Conservation (phyloP, 2,888 invertebrate species). For the Microplitis manilae region DNA sequence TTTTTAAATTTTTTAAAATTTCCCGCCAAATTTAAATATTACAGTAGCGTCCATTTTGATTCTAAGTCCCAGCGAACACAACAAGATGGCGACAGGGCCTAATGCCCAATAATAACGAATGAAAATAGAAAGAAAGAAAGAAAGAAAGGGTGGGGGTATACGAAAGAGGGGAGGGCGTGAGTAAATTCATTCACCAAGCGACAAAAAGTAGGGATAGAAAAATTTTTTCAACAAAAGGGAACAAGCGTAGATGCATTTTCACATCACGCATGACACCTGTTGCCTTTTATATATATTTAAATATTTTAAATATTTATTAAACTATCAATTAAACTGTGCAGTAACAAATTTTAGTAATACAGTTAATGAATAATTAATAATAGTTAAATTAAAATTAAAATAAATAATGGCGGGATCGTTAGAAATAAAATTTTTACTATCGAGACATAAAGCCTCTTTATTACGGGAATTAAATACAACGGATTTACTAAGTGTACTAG, state of each 20-base stretch:
- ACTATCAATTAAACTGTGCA: no score
- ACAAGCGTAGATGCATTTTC: constrained; percentile 43
- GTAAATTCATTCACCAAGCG: constrained; percentile 28
- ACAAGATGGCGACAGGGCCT: no score
- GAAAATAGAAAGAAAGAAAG: no score
- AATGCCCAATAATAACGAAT: no score
- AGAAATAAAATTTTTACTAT: constrained; percentile 76
- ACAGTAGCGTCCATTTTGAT: no score
- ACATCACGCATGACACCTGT: constrained; percentile 59
- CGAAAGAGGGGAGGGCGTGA: not conserved
- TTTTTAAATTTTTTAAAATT: no score
- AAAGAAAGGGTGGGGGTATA: no score
- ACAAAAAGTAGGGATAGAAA: not conserved
- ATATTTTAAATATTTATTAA: no score
- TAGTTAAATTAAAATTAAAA: not conserved
- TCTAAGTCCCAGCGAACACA: no score
- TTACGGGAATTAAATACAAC: constrained; percentile 78
- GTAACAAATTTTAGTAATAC: no score
- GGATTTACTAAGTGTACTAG: constrained; percentile 77
- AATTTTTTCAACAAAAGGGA: not conserved
- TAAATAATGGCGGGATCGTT: constrained; percentile 73
- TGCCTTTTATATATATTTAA: constrained; percentile 46
- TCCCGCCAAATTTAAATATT: no score
- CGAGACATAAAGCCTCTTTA: constrained; percentile 77
- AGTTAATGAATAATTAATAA: no score